Conservation (phyloP, 2,113 vertebrate species). For the Pogona vitticeps region DNA sequence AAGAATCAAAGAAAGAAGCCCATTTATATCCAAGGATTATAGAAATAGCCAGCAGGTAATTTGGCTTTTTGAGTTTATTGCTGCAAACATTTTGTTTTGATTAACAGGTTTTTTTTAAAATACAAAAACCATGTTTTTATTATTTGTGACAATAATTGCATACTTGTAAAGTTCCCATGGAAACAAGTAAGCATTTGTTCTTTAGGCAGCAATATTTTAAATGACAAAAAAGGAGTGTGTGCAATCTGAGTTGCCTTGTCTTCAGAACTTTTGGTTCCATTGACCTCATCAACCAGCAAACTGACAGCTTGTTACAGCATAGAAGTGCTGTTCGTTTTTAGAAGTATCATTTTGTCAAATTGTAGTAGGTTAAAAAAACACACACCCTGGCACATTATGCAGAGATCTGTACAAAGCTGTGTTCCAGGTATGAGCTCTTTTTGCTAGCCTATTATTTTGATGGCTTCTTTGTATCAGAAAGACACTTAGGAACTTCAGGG, state of each 20-base stretch:
- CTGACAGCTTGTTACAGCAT: background rate
- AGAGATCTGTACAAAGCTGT: background rate
- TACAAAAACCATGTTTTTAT: constrained; percentile 3
- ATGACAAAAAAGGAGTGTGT: background rate
- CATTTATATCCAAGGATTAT: background rate
- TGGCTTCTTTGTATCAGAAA: background rate
- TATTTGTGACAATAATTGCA: constrained; percentile 17
- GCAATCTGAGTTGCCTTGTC: background rate
- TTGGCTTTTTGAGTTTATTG: background rate
- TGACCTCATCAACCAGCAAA: background rate
- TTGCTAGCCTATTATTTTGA: background rate
- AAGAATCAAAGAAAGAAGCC: background rate
- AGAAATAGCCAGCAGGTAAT: background rate
- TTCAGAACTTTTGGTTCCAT: background rate
- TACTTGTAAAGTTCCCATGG: constrained; percentile 13
- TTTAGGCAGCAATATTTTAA: constrained; percentile 5
- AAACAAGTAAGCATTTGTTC: constrained; percentile 21
- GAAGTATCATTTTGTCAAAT: background rate
- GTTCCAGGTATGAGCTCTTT: background rate
- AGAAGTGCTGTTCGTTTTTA: background rate
- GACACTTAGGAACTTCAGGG: background rate
- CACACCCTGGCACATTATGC: background rate
- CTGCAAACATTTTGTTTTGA: constrained; percentile 17
- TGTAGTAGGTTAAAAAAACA: background rate
- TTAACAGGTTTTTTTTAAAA: background rate